phyloP scores from a whole-genome alignment of 2,797 vertebrate genomes.

The Sciaenops ocellatus region DNA sequence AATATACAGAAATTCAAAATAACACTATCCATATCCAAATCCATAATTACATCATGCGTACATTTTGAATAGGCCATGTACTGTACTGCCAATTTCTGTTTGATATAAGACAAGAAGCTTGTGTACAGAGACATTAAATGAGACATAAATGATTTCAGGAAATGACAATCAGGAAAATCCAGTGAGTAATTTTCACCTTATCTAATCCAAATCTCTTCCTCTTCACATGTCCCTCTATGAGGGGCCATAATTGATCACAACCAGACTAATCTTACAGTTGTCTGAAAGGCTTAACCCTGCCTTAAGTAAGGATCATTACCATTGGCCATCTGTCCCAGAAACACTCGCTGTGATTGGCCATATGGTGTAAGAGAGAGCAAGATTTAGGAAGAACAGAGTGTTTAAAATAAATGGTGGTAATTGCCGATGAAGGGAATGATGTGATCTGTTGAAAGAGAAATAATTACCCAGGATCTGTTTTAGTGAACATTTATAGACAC shows the following conservation, averaged over 20 bases:
- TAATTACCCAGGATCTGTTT: neutral
- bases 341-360: slow-evolving; percentile 64
- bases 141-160: neutral
- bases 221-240: slow-evolving; percentile 25
- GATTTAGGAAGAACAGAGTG: slow-evolving; percentile 48
- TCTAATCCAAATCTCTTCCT: slow-evolving; percentile 26
- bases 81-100: neutral
- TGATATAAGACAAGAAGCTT: neutral
- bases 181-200: slow-evolving; percentile 14
- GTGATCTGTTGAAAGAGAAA: slow-evolving; percentile 15
- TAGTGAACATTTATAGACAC: no score
- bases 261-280: slow-evolving; percentile 67
- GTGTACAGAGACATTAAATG: neutral
- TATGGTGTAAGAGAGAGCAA: slow-evolving; percentile 54
- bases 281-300: slow-evolving; percentile 69
- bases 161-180: neutral
- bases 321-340: slow-evolving; percentile 73
- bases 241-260: slow-evolving; percentile 48
- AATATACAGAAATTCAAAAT: neutral
- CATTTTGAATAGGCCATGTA: neutral
- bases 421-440: neutral
- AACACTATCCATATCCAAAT: no score
- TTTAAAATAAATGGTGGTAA: slow-evolving; percentile 41
- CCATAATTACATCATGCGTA: neutral
- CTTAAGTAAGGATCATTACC: slow-evolving; percentile 64